These are phyloP conservation scores for Protodeltote pygarga DNA, from an alignment of 2,888 invertebrate genomes.

Conservation along the genomic window DNA sequence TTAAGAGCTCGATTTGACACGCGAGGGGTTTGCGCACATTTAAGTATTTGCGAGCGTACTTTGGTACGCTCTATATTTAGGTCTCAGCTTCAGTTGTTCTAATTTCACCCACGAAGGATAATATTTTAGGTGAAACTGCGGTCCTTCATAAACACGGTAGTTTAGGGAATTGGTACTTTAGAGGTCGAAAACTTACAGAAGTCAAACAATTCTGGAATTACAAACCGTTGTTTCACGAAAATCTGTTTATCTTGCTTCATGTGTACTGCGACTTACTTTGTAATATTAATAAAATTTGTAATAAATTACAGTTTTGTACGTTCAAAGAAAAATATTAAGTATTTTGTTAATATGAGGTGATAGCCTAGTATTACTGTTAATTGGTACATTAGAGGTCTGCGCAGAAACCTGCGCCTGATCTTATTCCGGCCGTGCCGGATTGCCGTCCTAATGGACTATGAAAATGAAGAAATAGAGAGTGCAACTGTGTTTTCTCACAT, in stretches of 20 bases:
- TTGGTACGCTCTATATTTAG: too few relatives aligned
- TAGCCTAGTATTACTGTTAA: too few relatives aligned
- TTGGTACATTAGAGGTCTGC: too few relatives aligned
- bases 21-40: too few relatives aligned
- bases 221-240: slow-evolving; percentile 24
- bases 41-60: too few relatives aligned
- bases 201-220: slow-evolving; percentile 32
- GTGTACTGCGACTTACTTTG: slow-evolving; percentile 17
- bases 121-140: slow-evolving; percentile 15
- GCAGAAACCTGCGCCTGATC: too few relatives aligned
- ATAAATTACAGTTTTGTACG: slow-evolving; percentile 12
- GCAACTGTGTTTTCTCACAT: too few relatives aligned
- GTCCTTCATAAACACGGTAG: slow-evolving; percentile 19
- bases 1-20: too few relatives aligned
- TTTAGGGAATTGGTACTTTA: slow-evolving; percentile 8
- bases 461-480: too few relatives aligned
- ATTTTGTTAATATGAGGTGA: not conserved
- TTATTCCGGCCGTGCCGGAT: too few relatives aligned
- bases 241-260: slow-evolving; percentile 30
- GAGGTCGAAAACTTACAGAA: slow-evolving; percentile 31
- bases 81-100: not conserved
- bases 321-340: not conserved
- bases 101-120: slow-evolving; percentile 3
- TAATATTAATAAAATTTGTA: slow-evolving; percentile 23
- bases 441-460: too few relatives aligned